Percentiles rank a stretch among this genome's conserved stretches.
Conservation (phyloP, 1,140 invertebrate species). For the Trichoplusia ni region DNA sequence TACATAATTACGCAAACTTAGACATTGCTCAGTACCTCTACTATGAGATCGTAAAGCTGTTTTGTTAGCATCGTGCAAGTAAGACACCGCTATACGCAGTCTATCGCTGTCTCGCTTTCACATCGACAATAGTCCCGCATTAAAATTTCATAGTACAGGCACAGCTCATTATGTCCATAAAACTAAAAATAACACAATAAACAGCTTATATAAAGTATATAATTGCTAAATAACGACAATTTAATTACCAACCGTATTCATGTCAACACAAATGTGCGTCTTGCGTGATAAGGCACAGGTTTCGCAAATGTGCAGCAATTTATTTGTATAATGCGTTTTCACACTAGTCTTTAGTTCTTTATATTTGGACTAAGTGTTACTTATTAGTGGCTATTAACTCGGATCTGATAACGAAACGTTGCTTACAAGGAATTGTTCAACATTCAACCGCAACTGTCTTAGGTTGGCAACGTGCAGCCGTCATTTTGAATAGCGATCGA, state of each 20-base stretch:
- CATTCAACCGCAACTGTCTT: background rate
- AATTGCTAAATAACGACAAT: conserved; percentile 35
- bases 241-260: conserved; percentile 33
- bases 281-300: conserved; percentile 30
- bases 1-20: background rate
- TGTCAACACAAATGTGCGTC: conserved; percentile 34
- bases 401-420: conserved; percentile 5
- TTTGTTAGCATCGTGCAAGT: no score
- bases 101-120: no score
- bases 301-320: background rate
- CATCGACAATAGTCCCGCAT: no score
- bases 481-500: no score
- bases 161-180: conserved; percentile 6
- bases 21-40: background rate
- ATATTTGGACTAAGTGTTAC: conserved; percentile 8
- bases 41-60: no score
- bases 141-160: no score
- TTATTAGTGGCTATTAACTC: conserved; percentile 9
- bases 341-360: conserved; percentile 14
- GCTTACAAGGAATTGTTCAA: background rate
- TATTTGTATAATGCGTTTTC: conserved; percentile 23
- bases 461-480: no score
- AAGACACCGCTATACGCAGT: no score
- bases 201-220: background rate
- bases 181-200: conserved; percentile 13